Conservation (phyloP, 2,797 vertebrate species). For the Hydrophis major region DNA sequence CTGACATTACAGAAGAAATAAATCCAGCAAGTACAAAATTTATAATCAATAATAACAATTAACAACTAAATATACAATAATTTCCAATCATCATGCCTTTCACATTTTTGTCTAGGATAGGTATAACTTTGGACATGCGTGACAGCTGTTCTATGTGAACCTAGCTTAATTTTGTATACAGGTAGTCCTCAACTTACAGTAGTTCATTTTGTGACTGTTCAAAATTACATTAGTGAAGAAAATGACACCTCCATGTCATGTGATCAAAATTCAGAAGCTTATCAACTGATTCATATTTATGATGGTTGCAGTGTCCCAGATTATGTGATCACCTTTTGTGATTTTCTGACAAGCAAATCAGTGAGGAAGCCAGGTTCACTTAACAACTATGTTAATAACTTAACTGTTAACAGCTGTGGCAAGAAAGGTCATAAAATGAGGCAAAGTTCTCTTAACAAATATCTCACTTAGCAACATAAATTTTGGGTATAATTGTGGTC, state of each 20-base stretch:
- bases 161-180: background rate
- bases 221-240: background rate
- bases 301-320: background rate
- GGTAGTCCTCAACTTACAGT: background rate
- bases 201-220: background rate
- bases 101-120: background rate
- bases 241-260: background rate
- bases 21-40: background rate
- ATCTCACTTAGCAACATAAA: background rate
- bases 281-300: background rate
- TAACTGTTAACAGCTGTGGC: background rate
- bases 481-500: background rate
- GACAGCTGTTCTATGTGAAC: background rate
- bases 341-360: background rate
- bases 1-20: background rate
- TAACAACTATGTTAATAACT: background rate
- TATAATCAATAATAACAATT: background rate
- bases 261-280: background rate
- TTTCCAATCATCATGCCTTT: background rate
- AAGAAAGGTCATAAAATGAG: background rate
- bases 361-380: background rate
- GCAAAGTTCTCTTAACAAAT: background rate
- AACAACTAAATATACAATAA: background rate
- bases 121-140: background rate
- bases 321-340: background rate